These are phyloP conservation scores for Timandra comae DNA, from an alignment of 2,888 invertebrate genomes.

Conservation along the genomic window DNA sequence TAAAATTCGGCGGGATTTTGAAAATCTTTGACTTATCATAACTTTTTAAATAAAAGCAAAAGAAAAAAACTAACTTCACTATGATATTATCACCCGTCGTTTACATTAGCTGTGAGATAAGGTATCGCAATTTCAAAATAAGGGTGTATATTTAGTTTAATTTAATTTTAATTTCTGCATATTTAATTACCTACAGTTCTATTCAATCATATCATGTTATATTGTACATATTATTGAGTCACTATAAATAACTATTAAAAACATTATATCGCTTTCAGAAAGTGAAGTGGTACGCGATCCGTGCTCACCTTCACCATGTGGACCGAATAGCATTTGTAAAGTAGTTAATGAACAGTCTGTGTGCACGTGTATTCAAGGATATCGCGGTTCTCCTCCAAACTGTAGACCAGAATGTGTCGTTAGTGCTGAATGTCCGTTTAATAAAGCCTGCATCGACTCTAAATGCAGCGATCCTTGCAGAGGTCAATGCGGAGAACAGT, in stretches of 20 bases:
- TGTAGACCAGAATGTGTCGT: constrained; percentile 85
- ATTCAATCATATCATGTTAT: too few relatives aligned
- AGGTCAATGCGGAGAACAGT: constrained; percentile 83
- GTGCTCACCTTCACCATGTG: constrained; percentile 88
- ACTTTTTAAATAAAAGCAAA: too few relatives aligned
- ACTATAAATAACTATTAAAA: too few relatives aligned
- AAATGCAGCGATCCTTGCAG: constrained; percentile 85
- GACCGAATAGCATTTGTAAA: constrained; percentile 87
- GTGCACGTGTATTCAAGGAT: constrained; percentile 82
- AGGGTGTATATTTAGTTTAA: neutral
- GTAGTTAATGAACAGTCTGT: constrained; percentile 82
- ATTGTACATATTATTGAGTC: too few relatives aligned
- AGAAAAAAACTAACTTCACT: too few relatives aligned
- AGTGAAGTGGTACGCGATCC: constrained; percentile 66
- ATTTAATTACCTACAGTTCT: too few relatives aligned
- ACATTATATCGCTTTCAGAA: constrained; percentile 44
- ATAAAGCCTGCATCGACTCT: constrained; percentile 81
- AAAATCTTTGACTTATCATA: too few relatives aligned
- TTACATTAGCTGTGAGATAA: too few relatives aligned
- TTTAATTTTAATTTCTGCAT: too few relatives aligned
- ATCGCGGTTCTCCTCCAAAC: constrained; percentile 80
- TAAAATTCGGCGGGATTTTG: too few relatives aligned
- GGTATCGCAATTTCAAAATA: constrained; percentile 1
- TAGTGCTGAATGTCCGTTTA: constrained; percentile 82
- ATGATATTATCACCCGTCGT: too few relatives aligned